A percentile compares a stretch with the other conserved stretches of the same genome.
Evolutionary conservation across 2,888 invertebrate genomes (phyloP).

Genomic region (Habroteleia sp.): DNA sequence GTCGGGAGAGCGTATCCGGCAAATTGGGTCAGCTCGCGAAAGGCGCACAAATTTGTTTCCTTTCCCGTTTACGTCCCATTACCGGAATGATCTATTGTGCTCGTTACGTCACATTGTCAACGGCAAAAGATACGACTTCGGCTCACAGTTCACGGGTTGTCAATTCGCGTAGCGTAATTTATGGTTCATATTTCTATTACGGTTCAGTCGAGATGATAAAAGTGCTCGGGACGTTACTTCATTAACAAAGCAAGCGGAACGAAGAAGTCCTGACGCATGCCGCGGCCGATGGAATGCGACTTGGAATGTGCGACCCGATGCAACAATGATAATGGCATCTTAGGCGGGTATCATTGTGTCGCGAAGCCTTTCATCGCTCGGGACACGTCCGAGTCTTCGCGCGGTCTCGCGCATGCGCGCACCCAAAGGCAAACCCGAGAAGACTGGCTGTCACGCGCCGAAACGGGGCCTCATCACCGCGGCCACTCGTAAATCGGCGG

Average conservation of each 20-base stretch:
- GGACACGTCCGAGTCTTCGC: too few relatives aligned
- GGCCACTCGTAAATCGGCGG: background rate
- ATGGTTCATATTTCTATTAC: background rate
- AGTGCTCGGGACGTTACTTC: conserved; percentile 5
- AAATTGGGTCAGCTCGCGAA: conserved; percentile 52
- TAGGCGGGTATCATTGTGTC: conserved; percentile 1
- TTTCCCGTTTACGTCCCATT: background rate
- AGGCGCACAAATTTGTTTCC: background rate
- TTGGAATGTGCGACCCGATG: conserved; percentile 38
- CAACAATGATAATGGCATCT: background rate
- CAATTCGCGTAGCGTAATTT: too few relatives aligned
- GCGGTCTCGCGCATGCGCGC: too few relatives aligned
- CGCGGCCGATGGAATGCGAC: conserved; percentile 32
- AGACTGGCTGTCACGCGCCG: too few relatives aligned
- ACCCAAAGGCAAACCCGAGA: too few relatives aligned
- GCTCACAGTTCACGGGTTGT: too few relatives aligned
- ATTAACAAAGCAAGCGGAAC: conserved; percentile 24
- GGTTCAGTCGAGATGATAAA: conserved; percentile 11
- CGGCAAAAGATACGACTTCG: too few relatives aligned
- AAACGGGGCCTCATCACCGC: too few relatives aligned
- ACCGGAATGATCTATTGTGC: too few relatives aligned
- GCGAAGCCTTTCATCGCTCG: too few relatives aligned
- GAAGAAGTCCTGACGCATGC: conserved; percentile 21
- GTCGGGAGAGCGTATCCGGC: conserved; percentile 7
- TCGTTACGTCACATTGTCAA: too few relatives aligned